A percentile compares a stretch with the other conserved stretches of the same genome.
Evolutionary conservation across 2,797 vertebrate species (phyloP).

Genomic region (Ispidina picta): DNA sequence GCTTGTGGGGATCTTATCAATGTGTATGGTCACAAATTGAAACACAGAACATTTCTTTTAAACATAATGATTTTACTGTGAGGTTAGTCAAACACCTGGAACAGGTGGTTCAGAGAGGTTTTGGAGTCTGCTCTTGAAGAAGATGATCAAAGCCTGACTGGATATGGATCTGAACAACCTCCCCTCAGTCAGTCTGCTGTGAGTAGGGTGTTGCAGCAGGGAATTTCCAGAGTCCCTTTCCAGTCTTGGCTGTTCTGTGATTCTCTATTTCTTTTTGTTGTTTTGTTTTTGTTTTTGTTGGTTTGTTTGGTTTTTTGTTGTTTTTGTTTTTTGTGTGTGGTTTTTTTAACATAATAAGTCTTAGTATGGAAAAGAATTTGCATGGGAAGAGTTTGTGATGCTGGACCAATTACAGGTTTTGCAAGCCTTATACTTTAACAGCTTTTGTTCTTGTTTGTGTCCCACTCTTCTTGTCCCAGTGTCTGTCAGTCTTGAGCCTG

Average conservation of each 20-base stretch:
- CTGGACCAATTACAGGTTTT: background rate
- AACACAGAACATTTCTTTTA: background rate
- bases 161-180: background rate
- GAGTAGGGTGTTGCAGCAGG: background rate
- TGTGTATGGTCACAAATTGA: background rate
- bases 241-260: background rate
- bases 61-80: background rate
- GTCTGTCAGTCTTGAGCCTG: background rate
- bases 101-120: background rate
- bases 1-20: background rate
- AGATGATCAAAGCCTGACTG: background rate
- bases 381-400: background rate
- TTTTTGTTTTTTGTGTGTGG: too few relatives aligned
- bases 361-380: background rate
- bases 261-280: background rate
- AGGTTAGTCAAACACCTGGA: background rate
- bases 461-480: background rate
- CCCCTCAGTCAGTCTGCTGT: background rate
- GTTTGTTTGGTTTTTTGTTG: background rate
- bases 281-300: too few relatives aligned
- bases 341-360: too few relatives aligned
- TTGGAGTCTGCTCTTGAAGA: background rate
- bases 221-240: background rate
- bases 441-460: background rate
- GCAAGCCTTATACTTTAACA: background rate